Evolutionary conservation across 2,113 vertebrate species (phyloP), one percentile per base, ranked within the genome.

Genomic region (Silurus asotus): DNA sequence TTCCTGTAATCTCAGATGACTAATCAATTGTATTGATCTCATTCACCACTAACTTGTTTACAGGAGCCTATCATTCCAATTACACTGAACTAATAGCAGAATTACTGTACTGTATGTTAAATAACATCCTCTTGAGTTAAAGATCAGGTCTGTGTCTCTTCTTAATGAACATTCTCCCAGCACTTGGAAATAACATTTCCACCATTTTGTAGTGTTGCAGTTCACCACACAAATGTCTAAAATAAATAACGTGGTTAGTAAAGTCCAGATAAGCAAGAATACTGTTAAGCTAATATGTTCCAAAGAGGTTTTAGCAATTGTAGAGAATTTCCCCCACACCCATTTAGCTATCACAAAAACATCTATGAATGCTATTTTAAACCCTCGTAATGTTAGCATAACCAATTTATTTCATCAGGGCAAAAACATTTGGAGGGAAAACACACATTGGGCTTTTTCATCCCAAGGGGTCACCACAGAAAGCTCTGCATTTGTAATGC

Each of bases 401-500:
- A 20, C 19, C 10, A 7, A 15, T 14, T 58, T 53, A 70, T 3
- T 28, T 78, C 81, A 70, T 69, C 15, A 77, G 13, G 20, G 28
- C 28, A 8, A 11, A 85, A 88, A 8, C 5, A 62, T 79, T 59
- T 7, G 8, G 37, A 25, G 51, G 61, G 15, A 9, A 37, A 53
- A 64, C 23, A 59, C 11, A 23, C 45, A n/a, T 6, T 13, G 56
- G 53, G 55, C 37, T 55, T 78, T 78, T n/a, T 49, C 64, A 82
- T 87, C 72, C 64, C 56, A 51, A 25, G 19, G 67, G 59, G 37
- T 23, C 25, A 56, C 49, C 61, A 49, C 14, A 20, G 59, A 69
- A 20, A 72, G 76, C 72, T 13, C 17, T 85, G 70, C 37, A 84
- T 90, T 56, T 92, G 88, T 91, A 90, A 92, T 92, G 76, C 75